These are phyloP conservation scores for Pogonomyrmex californicus DNA, from an alignment of 1,140 invertebrate genomes.

Conservation along the genomic window DNA sequence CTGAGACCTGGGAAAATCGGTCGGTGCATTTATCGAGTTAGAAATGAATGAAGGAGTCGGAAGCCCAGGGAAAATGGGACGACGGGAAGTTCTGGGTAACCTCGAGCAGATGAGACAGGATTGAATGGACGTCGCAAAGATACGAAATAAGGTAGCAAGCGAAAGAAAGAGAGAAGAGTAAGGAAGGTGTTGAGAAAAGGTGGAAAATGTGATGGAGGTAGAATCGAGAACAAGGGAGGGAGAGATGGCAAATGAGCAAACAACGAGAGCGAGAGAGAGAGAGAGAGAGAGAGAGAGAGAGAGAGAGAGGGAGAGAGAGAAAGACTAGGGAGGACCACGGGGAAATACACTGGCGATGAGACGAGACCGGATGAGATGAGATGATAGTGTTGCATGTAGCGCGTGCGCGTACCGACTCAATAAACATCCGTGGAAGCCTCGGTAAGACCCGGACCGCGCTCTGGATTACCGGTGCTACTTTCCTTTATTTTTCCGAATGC, in stretches of 20 bases:
- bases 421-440: conserved; percentile 84
- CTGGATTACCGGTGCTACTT: conserved; percentile 84
- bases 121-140: conserved; percentile 72
- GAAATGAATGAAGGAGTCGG: conserved; percentile 67
- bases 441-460: conserved; percentile 83
- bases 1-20: conserved; percentile 10
- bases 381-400: conserved; percentile 78
- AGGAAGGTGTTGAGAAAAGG: neutral
- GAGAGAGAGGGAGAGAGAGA: conserved; percentile 7
- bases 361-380: conserved; percentile 80
- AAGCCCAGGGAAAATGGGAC: conserved; percentile 34
- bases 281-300: neutral
- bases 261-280: conserved; percentile 1
- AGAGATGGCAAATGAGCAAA: conserved; percentile 39
- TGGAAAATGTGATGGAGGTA: conserved; percentile 44
- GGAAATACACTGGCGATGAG: conserved; percentile 74
- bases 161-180: neutral
- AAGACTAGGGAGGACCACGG: conserved; percentile 43
- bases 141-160: conserved; percentile 56
- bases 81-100: conserved; percentile 48
- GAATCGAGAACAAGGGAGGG: conserved; percentile 14
- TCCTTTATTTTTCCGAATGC: conserved; percentile 81
- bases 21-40: conserved; percentile 26
- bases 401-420: conserved; percentile 83
- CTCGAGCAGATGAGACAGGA: conserved; percentile 71